Percentiles rank a stretch among this genome's conserved stretches.
phyloP scores from a whole-genome alignment of 1,140 invertebrate species.

The Aricia agestis region DNA sequence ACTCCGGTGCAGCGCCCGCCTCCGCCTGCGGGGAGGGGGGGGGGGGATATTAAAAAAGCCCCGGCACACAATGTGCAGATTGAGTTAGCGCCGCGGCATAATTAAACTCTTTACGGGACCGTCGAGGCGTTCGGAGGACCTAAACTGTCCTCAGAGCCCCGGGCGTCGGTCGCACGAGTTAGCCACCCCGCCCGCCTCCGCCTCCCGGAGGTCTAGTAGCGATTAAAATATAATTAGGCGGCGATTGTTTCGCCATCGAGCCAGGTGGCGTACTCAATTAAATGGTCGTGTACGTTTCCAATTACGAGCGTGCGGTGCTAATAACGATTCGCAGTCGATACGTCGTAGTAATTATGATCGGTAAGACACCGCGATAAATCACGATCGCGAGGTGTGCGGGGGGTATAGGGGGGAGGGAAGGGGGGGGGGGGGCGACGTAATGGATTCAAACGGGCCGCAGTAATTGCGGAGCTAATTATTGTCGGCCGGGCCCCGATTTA shows the following conservation, averaged over 20 bases:
- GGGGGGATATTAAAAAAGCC: slow-evolving; percentile 5
- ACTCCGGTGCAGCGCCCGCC: slow-evolving; percentile 31
- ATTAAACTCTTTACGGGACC: slow-evolving; percentile 70
- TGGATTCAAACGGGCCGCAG: slow-evolving; percentile 71
- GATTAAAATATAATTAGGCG: slow-evolving; percentile 75
- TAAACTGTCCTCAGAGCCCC: slow-evolving; percentile 71
- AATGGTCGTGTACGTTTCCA: slow-evolving; percentile 66
- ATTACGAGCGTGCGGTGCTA: slow-evolving; percentile 54
- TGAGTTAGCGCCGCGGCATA: slow-evolving; percentile 63
- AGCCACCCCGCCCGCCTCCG: slow-evolving; percentile 37
- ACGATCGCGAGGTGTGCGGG: slow-evolving; percentile 34
- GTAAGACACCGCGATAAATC: slow-evolving; percentile 66
- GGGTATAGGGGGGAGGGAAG: slow-evolving; percentile 17
- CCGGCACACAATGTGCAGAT: slow-evolving; percentile 23
- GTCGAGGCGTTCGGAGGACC: slow-evolving; percentile 67
- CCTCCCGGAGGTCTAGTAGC: slow-evolving; percentile 49
- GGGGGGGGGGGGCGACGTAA: slow-evolving; percentile 38
- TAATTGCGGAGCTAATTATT: slow-evolving; percentile 74
- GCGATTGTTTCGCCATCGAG: slow-evolving; percentile 69
- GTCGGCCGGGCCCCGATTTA: slow-evolving; percentile 66
- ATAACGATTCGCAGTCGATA: background rate
- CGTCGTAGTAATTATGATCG: slow-evolving; percentile 58
- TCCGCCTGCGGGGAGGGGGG: background rate
- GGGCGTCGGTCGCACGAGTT: slow-evolving; percentile 61
- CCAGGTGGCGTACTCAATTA: slow-evolving; percentile 68